Percentiles rank a stretch among this genome's conserved stretches.
Evolutionary conservation across 2,113 vertebrate species (phyloP).

Genomic region (Hypomesus transpacificus): DNA sequence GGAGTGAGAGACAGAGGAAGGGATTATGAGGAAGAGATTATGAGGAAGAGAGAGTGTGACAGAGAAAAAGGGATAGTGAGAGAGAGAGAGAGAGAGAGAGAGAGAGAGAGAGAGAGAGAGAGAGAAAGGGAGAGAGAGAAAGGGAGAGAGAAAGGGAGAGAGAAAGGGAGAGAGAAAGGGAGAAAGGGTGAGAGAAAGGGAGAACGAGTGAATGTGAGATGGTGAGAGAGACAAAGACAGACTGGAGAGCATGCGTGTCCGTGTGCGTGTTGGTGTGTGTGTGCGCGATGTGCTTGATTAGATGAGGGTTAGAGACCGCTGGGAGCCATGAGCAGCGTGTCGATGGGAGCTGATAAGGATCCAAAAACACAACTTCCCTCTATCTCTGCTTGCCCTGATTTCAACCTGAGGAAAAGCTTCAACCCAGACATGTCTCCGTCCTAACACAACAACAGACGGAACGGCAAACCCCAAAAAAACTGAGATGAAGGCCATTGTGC

Average conservation of each 20-base stretch:
- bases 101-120: neutral
- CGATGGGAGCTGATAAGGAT: no score
- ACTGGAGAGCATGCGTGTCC: neutral
- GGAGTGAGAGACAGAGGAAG: neutral
- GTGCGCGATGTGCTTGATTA: no score
- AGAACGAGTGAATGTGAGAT: neutral
- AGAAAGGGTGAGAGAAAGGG: neutral
- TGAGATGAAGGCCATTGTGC: neutral
- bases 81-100: neutral
- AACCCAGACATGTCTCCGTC: neutral
- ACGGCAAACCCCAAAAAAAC: neutral
- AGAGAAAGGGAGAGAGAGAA: neutral
- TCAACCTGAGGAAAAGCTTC: neutral
- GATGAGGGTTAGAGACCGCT: no score
- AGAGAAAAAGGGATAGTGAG: neutral
- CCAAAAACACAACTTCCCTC: no score
- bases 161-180: neutral
- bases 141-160: neutral
- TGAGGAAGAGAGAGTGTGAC: constrained; percentile 5
- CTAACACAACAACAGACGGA: no score
- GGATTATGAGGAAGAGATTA: neutral
- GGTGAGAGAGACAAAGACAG: neutral
- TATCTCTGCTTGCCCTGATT: neutral
- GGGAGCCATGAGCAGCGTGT: no score
- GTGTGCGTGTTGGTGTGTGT: no score